Evolutionary conservation across 2,113 vertebrate species (phyloP), one percentile per base, ranked within the genome.

Genomic region (Rhinogobius similis): DNA sequence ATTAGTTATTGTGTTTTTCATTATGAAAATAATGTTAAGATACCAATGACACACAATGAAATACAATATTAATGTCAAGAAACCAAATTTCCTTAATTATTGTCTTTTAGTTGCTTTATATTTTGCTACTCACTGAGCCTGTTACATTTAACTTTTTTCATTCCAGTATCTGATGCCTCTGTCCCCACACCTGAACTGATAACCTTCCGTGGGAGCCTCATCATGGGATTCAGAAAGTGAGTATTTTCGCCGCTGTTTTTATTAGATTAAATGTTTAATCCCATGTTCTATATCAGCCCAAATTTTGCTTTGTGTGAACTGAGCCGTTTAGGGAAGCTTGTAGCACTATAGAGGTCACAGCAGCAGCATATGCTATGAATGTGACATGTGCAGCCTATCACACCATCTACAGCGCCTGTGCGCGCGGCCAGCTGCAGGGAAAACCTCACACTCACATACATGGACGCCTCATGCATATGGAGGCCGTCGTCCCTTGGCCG

Each of bases 161-260:
- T 23, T 82, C 1, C 89, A 98, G 97, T 99, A 82, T 93, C 94
- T 0, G 94, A 94, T 65, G 68, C 90, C 26, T 86, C 88, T 41
- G 88, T 82, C 39, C 91, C 91, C 18, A 10, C 78, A 4, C 0
- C 94, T 69, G 91, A 95, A 16, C 20, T 79, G 4, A 46, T 6
- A 50, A 27, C 29, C 5, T 93, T 97, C 77, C 94, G 89, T 75
- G 24, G 14, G 75, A 87, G 85, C 73, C 92, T 99, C 36, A 62
- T 91, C 84, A 0, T 0, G 7, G 94, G 89, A 80, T 97, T 99
- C 87, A 95, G 20, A 90, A 93, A 87, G 97, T 98, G 92, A 95
- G 95, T 91, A 72, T 43, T 7, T 1, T 27, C 5, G n/a, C n/a
- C n/a, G n/a, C n/a, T n/a, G 0, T 58, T 32, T 73, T 0, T 81